Evolutionary conservation across 1,140 invertebrate genomes (phyloP), one percentile per base, ranked within the genome.

Genomic region (Helicoverpa armigera): DNA sequence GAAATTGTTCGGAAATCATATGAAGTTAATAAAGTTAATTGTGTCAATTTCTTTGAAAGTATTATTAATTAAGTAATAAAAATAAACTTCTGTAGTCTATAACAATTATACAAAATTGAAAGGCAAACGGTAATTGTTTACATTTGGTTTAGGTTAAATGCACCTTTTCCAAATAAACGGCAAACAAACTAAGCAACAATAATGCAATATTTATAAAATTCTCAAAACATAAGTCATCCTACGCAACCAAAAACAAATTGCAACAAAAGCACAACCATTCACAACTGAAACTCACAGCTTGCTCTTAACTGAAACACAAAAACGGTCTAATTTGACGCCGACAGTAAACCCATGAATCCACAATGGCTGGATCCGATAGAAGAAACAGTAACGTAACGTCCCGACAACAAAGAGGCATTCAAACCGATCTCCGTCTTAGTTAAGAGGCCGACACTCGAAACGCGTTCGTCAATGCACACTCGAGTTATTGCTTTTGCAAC

Each of bases 401-500:
- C 79, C 61, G 81, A 73, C 82, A 60, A 85, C 86, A 88, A 89
- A 91, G 85, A 86, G 86, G 84, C 85, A 86, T 89, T 89, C 87
- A 88, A 89, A 89, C 86, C 82, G 86, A 90, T 88, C 86, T 89
- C 72, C 87, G 84, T 89, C 87, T 86, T 88, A 88, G 88, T 88
- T 82, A 84, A 86, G 88, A 82, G 86, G 88, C 82, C 70, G 86
- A 85, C 86, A 88, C 90, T 89, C 79, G 82, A 91, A 89, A 87
- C 86, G 89, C 88, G 89, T 91, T 87, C 88, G 88, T 92, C 91
- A 90, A 89, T 91, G 89, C 86, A 86, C 88, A 89, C 91, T 92
- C 82, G 85, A 92, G 89, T 92, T 92, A 92, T 92, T 91, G 89
- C 91, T 92, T 88, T 89, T 83, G 84, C 85, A 89, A 89, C 90